A percentile compares a stretch with the other conserved stretches of the same genome.
These are phyloP conservation scores for Salvelinus alpinus DNA, from an alignment of 2,113 vertebrate genomes.

Conservation along the genomic window DNA sequence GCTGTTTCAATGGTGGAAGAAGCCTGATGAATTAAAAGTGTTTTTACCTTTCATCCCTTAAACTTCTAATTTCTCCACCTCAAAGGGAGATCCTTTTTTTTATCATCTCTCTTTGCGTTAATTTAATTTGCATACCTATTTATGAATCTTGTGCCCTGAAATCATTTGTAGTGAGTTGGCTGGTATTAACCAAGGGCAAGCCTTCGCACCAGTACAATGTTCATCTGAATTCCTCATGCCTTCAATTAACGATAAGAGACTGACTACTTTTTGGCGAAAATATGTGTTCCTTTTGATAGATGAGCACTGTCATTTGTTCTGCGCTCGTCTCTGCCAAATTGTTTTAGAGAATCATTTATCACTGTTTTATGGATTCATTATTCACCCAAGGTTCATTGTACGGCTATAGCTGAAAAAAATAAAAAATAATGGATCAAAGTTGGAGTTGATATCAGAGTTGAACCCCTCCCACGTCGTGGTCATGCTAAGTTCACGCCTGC, in stretches of 20 bases:
- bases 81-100: slow-evolving; percentile 60
- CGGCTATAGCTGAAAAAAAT: slow-evolving; percentile 14
- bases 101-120: slow-evolving; percentile 54
- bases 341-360: slow-evolving; percentile 31
- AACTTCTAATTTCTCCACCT: slow-evolving; percentile 50
- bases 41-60: slow-evolving; percentile 49
- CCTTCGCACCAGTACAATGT: slow-evolving; percentile 39
- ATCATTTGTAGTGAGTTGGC: slow-evolving; percentile 69
- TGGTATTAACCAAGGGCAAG: slow-evolving; percentile 62
- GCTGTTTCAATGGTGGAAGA: slow-evolving; percentile 13
- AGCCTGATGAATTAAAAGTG: slow-evolving; percentile 53
- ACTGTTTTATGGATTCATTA: slow-evolving; percentile 13
- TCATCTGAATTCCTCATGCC: slow-evolving; percentile 55
- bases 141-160: slow-evolving; percentile 57
- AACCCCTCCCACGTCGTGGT: slow-evolving; percentile 18
- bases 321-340: not conserved
- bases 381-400: slow-evolving; percentile 37
- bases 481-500: slow-evolving; percentile 34
- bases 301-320: slow-evolving; percentile 8
- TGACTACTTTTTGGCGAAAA: slow-evolving; percentile 43
- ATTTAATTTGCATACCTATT: slow-evolving; percentile 72
- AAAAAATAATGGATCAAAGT: not conserved
- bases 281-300: not conserved
- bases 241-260: slow-evolving; percentile 50
- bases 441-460: slow-evolving; percentile 18